Base-by-base conservation (phyloP, 2,888 invertebrate species). In the Chrysodeixis includens region DNA sequence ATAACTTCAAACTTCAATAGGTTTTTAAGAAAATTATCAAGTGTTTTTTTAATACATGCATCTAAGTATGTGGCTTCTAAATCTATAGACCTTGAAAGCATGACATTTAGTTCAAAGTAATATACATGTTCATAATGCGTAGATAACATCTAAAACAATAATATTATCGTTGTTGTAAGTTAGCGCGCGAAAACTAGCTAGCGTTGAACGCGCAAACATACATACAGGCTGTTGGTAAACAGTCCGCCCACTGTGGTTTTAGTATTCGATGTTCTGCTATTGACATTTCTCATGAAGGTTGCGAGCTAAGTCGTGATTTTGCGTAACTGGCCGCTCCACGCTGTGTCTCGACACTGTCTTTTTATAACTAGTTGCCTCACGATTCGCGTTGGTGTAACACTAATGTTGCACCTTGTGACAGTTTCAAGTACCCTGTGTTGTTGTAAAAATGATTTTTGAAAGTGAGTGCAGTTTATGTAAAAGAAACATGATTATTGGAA, bases 201-300 rank as follows among this genome's bases (percentile, higher is more conserved):
- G 62, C 53, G 53, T 76, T 76, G 73, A 56, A 58, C 62, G 14
- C 55, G 63, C 62, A 30, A 66, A 65, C 62, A 71, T 69, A 68
- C 71, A 74, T 74, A 76, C 76, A 83, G 79, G 78, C 80, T 86
- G 86, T 86, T 88, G 82, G 84, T 86, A 85, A 86, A 86, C 84
- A 88, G 66, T 78, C 84, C 83, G 85, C 87, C 87, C 82, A 87
- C 71, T 76, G 70, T 71, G 75, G 61, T 65, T 66, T 26, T 60
- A 74, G 72, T 81, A 83, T 84, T 86, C 88, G 87, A 88, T 87
- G 90, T 87, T 86, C 85, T 85, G 90, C 89, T 93, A 93, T 94
- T 94, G 94, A 94, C 94, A 94, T 94, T 94, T 92, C 90, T 87
- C 86, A 86, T 88, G 93, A 94, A 94, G 94, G 94, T 90, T 92